A percentile compares a stretch with the other conserved stretches of the same genome.
These are phyloP conservation scores for Pollicipes pollicipes DNA, from an alignment of 1,140 invertebrate species.

Conservation along the genomic window DNA sequence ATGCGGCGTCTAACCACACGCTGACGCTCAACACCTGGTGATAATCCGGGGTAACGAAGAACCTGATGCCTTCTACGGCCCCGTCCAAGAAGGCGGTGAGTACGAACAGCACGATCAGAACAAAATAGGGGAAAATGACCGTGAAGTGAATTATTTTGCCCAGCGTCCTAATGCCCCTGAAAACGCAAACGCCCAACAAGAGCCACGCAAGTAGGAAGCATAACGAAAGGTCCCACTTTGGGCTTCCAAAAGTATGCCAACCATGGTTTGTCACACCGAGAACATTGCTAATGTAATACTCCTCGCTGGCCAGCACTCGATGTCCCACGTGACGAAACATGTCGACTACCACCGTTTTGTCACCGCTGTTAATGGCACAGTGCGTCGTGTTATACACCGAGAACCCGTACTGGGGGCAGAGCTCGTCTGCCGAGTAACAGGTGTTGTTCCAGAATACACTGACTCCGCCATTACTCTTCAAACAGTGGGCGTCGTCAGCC, in stretches of 20 bases:
- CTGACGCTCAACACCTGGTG: not conserved
- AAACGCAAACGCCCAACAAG: conserved; percentile 4
- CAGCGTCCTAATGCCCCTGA: not conserved
- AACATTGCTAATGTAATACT: not conserved
- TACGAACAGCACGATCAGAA: conserved; percentile 25
- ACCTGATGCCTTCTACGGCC: not conserved
- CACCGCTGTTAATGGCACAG: not conserved
- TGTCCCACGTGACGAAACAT: not conserved
- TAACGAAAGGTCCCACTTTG: not conserved
- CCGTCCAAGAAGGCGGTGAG: conserved; percentile 11
- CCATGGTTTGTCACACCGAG: not conserved
- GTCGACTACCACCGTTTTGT: not conserved
- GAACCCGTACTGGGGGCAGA: not conserved
- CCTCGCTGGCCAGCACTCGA: not conserved
- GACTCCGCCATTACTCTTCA: too few species aligned
- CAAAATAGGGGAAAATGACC: conserved; percentile 27
- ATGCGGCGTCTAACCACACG: conserved; percentile 65
- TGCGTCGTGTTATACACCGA: not conserved
- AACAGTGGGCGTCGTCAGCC: too few species aligned
- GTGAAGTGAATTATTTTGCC: conserved; percentile 24
- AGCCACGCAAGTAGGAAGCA: conserved; percentile 7
- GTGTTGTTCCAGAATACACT: not conserved
- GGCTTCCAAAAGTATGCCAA: not conserved
- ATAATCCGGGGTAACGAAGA: not conserved
- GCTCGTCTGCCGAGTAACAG: not conserved